Conservation (phyloP, 2,797 vertebrate genomes). For the Micrastur ruficollis region DNA sequence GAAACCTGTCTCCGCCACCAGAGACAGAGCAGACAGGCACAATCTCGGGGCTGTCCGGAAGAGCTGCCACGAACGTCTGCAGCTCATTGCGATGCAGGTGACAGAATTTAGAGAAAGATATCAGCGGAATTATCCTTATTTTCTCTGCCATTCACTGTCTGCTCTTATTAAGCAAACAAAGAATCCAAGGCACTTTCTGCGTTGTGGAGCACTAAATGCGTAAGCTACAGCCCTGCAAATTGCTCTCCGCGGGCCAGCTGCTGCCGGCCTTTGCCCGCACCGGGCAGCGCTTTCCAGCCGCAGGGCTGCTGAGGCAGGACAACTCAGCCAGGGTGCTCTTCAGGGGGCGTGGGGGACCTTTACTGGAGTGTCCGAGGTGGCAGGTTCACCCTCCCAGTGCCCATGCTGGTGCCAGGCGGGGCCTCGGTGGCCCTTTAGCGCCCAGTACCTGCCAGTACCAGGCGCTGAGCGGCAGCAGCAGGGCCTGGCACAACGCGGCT, state of each 20-base stretch:
- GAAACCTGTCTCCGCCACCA: neutral
- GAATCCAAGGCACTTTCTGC: neutral
- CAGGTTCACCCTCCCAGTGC: neutral
- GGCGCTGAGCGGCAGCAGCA: too few relatives aligned
- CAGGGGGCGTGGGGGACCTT: accelerated
- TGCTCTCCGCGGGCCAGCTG: neutral
- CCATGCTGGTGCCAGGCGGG: accelerated
- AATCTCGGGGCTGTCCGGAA: neutral
- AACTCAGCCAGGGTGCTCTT: neutral
- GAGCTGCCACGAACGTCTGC: neutral
- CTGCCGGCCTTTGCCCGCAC: neutral
- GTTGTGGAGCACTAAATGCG: accelerated
- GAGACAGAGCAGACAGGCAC: neutral
- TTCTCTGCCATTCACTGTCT: neutral
- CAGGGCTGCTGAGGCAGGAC: accelerated
- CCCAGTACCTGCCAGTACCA: too few relatives aligned
- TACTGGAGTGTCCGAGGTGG: accelerated
- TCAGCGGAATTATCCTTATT: neutral
- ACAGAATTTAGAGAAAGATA: neutral
- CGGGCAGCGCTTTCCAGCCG: accelerated
- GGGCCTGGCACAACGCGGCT: accelerated
- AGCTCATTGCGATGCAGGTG: neutral
- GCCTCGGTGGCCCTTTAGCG: accelerated
- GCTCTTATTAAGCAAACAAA: neutral
- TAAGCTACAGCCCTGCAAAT: neutral